Evolutionary conservation across 2,888 invertebrate species (phyloP), one percentile per base, ranked within the genome.

Genomic region (Metalampra italica): DNA sequence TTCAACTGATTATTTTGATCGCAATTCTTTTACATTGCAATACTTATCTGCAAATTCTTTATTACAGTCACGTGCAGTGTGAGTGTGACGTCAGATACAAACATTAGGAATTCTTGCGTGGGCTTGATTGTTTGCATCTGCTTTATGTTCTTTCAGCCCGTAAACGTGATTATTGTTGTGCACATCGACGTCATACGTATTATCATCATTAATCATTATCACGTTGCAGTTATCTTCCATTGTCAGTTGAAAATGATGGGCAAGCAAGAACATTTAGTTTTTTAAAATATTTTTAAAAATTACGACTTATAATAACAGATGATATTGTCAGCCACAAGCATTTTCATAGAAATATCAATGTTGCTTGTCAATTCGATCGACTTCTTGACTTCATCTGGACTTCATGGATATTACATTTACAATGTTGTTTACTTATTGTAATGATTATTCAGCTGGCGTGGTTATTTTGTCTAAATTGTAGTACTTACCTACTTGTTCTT

Each of bases 111-210:
- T 48, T 48, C 43, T 36, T 45, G 48, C 49, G 58, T 56, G 37
- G 56, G 56, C 47, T 46, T 38, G 13, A 53, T 56, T 58, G 53
- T 58, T 58, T 58, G 54, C 48, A 51, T 53, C 49, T 56, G 50
- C 41, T 53, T 44, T 43, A 51, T 49, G 45, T 37, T 37, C 37
- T 29, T n/a, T 37, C 37, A 36, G 15, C 3, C n/a, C 29, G 29
- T 41, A 14, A 43, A 43, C 9, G 12, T 30, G 30, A 22, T 34
- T 43, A 7, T 43, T 43, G 14, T 43, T 43, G 14, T 43, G 43
- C 11, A 29, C 5, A 11, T n/a, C 13, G 14, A 14, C 9, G 29
- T 42, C 13, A 29, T 30, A n/a, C 29, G 39, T 39, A 11, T 30
- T 42, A 42, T 12, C 29, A 42, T 30, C 12, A 42, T 42, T 12